Percentiles rank a stretch among this genome's conserved stretches.
phyloP scores from a whole-genome alignment of 2,888 invertebrate species.

The Isoperla grammatica region DNA sequence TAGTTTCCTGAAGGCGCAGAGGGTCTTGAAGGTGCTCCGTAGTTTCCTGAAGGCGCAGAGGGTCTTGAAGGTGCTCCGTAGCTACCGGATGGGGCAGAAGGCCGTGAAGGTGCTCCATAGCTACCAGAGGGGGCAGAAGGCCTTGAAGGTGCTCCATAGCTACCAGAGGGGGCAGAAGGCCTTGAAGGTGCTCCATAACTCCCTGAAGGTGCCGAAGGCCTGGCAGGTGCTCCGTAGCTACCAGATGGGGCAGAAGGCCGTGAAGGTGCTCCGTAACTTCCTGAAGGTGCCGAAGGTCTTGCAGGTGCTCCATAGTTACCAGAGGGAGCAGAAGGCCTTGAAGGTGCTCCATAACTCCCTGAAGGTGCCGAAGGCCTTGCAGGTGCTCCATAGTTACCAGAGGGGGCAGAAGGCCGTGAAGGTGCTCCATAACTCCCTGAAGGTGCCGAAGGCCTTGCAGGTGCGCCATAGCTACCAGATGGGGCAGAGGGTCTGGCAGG shows the following conservation, averaged over 20 bases:
- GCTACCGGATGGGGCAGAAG: conserved; percentile 38
- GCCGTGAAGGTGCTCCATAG: conserved; percentile 44
- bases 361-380: conserved; percentile 10
- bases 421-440: conserved; percentile 21
- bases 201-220: conserved; percentile 25
- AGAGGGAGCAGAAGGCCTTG: background rate
- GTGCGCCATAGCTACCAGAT: conserved; percentile 44
- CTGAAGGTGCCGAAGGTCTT: conserved; percentile 10
- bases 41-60: conserved; percentile 28
- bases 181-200: background rate
- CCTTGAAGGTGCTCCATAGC: conserved; percentile 38
- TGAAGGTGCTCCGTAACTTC: conserved; percentile 21
- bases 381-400: conserved; percentile 38
- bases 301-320: background rate
- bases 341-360: conserved; percentile 21
- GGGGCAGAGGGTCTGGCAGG: conserved; percentile 31
- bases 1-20: conserved; percentile 35
- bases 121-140: conserved; percentile 35
- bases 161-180: conserved; percentile 29
- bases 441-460: conserved; percentile 31
- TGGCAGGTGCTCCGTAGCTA: conserved; percentile 39
- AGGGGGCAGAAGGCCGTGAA: conserved; percentile 36
- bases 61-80: conserved; percentile 40
- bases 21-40: conserved; percentile 39
- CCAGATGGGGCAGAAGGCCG: conserved; percentile 25